These are phyloP conservation scores for Gymnoscelis rufifasciata DNA, from an alignment of 2,888 invertebrate species.

Conservation along the genomic window DNA sequence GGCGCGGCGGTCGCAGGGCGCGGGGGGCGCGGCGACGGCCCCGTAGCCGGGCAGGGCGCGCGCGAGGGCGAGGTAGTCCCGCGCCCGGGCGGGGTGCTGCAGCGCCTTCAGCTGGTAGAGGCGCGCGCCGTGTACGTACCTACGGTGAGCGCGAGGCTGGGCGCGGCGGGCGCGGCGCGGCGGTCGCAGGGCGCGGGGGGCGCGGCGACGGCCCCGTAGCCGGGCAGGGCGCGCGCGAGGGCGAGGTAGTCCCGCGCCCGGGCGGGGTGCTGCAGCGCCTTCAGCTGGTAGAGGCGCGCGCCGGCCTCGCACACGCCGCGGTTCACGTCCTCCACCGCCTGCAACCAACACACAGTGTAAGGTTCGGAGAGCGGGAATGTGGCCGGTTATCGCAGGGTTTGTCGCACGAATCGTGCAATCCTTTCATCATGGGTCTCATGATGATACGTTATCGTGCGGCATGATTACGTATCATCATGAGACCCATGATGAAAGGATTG, in stretches of 20 bases:
- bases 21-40: constrained; percentile 94
- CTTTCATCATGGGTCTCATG: too few species aligned
- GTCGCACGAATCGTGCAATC: too few species aligned
- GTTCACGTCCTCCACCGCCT: constrained; percentile 96
- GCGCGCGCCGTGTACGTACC: constrained; percentile 86
- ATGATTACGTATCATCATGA: too few species aligned
- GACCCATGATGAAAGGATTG: too few species aligned
- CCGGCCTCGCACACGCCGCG: constrained; percentile 94
- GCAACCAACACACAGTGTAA: not conserved
- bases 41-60: constrained; percentile 95
- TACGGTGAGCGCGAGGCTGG: constrained; percentile 88
- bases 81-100: constrained; percentile 88
- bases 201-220: constrained; percentile 96
- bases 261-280: constrained; percentile 91
- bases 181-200: constrained; percentile 96
- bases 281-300: constrained; percentile 95
- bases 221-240: constrained; percentile 90
- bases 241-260: constrained; percentile 92
- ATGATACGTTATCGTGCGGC: too few species aligned
- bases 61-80: constrained; percentile 91
- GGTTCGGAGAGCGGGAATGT: too few species aligned
- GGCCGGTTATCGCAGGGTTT: too few species aligned
- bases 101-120: constrained; percentile 97
- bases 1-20: constrained; percentile 94
- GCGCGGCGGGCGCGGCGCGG: constrained; percentile 48